These are phyloP conservation scores for Anthopleura sola DNA, from an alignment of 64 coral and sea anemone genomes.

Conservation along the genomic window DNA sequence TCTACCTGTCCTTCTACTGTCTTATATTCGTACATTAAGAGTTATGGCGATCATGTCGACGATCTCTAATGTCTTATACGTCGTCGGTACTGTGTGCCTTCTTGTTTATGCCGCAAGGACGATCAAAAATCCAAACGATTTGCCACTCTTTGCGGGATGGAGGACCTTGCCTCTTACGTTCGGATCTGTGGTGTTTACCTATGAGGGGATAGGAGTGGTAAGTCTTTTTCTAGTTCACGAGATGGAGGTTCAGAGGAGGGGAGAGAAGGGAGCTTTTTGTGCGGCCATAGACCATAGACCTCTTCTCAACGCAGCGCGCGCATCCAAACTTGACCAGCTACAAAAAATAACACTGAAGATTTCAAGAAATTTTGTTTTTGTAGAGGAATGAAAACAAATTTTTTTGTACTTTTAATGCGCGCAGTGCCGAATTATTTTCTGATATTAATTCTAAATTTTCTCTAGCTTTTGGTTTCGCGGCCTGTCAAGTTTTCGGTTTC, in stretches of 20 bases:
- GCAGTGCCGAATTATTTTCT: too few relatives aligned
- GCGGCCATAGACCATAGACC: not conserved
- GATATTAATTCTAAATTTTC: too few relatives aligned
- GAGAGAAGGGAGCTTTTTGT: too few relatives aligned
- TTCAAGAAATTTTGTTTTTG: too few relatives aligned
- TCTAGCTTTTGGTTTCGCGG: too few relatives aligned
- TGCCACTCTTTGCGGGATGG: conserved; percentile 81
- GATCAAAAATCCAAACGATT: not conserved
- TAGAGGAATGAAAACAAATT: too few relatives aligned
- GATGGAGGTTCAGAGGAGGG: too few relatives aligned
- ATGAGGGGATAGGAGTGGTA: conserved; percentile 89
- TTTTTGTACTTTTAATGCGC: too few relatives aligned
- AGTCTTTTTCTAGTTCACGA: conserved; percentile 28
- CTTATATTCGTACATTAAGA: conserved; percentile 3
- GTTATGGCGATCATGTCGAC: not conserved
- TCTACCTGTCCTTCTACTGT: not conserved
- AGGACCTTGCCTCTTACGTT: conserved; percentile 66
- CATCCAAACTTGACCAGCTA: not conserved
- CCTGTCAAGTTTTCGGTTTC: too few relatives aligned
- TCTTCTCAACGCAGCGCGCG: not conserved
- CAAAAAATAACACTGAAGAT: too few relatives aligned
- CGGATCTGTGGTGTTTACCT: conserved; percentile 73
- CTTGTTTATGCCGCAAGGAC: conserved; percentile 9
- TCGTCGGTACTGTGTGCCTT: not conserved
- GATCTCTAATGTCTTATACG: not conserved